These are phyloP conservation scores for Squalus acanthias DNA, from an alignment of 2,797 vertebrate genomes.

Conservation along the genomic window DNA sequence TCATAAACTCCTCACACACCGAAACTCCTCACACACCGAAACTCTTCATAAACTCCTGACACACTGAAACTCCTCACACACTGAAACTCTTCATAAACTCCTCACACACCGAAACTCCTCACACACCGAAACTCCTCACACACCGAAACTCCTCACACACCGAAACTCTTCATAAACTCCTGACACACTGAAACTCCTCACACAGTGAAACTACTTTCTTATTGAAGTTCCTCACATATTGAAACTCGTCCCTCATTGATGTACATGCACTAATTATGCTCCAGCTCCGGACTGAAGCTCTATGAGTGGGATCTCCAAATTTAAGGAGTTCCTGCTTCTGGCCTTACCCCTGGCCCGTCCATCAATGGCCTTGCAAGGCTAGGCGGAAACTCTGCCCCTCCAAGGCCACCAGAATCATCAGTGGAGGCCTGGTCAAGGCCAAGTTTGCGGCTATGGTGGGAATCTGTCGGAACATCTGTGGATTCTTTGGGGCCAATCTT, in stretches of 20 bases:
- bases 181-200: background rate
- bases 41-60: too few relatives aligned
- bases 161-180: background rate
- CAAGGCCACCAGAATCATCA: background rate
- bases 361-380: background rate
- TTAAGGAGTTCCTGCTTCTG: background rate
- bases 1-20: too few relatives aligned
- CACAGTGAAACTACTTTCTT: background rate
- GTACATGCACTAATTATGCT: background rate
- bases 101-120: background rate
- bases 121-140: background rate
- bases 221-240: background rate
- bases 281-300: background rate
- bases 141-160: background rate
- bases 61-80: too few relatives aligned
- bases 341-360: background rate
- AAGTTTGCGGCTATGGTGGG: background rate
- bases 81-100: background rate
- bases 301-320: background rate
- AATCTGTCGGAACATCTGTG: background rate
- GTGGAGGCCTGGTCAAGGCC: background rate
- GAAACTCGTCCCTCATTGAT: background rate
- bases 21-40: too few relatives aligned
- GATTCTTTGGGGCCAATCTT: background rate
- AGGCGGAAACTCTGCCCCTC: background rate